Percentiles rank a stretch among this genome's conserved stretches.
Conservation (phyloP, 2,113 vertebrate genomes). For the Mungos mungo region DNA sequence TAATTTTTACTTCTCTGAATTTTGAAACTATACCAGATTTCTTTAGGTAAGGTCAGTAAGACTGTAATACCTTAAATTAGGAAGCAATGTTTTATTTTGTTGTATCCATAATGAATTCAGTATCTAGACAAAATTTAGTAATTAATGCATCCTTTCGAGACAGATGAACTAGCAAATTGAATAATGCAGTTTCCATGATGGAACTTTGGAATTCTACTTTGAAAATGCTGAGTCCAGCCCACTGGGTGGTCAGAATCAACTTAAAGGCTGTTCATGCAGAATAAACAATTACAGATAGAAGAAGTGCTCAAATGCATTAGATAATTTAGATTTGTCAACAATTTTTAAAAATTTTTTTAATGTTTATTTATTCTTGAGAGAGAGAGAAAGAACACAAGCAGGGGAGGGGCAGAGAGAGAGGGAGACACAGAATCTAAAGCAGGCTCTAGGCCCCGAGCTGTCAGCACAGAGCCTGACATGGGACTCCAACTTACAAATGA, state of each 20-base stretch:
- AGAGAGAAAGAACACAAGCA: no score
- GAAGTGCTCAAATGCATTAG: not conserved
- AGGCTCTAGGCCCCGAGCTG: no score
- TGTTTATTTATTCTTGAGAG: no score
- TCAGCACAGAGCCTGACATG: no score
- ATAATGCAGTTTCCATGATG: not conserved
- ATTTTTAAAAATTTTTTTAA: not conserved
- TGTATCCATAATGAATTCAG: not conserved
- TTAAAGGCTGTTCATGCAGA: not conserved
- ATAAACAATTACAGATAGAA: not conserved
- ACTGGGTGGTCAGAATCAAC: not conserved
- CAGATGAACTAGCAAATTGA: not conserved
- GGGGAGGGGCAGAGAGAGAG: no score
- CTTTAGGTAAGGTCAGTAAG: not conserved
- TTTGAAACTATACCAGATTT: not conserved
- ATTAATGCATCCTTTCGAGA: not conserved
- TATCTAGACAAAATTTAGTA: not conserved
- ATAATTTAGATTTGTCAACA: constrained; percentile 21
- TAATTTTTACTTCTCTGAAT: not conserved
- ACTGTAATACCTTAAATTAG: not conserved
- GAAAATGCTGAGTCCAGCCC: not conserved
- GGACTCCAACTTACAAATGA: no score
- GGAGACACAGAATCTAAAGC: no score
- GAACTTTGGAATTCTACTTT: not conserved
- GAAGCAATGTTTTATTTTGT: not conserved